These are phyloP conservation scores for Petrophora chlorosata DNA, from an alignment of 2,888 invertebrate genomes.

Conservation along the genomic window DNA sequence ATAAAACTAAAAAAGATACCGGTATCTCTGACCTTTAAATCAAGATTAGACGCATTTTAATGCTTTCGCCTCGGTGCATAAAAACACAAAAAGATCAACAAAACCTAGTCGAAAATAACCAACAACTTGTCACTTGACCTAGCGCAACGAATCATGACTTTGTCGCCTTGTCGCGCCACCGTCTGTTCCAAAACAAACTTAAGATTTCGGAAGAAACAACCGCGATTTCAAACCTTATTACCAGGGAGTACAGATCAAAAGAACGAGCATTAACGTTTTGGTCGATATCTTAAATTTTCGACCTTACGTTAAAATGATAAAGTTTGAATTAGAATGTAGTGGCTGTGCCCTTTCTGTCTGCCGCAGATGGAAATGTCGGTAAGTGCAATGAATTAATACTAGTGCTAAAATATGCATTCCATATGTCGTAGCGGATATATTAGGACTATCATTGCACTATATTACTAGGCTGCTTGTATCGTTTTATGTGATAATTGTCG, in stretches of 20 bases:
- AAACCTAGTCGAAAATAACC: constrained; percentile 47
- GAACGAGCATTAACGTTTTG: constrained; percentile 1
- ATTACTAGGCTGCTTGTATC: constrained; percentile 1
- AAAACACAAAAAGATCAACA: constrained; percentile 32
- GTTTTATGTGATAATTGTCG: constrained; percentile 9
- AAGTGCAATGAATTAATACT: constrained; percentile 31
- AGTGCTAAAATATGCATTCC: constrained; percentile 26
- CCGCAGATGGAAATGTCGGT: constrained; percentile 30
- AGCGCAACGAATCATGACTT: constrained; percentile 51
- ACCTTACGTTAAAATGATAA: no score
- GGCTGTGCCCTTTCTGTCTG: constrained; percentile 27
- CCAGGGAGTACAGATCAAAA: constrained; percentile 17
- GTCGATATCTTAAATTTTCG: no score
- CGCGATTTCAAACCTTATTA: constrained; percentile 25
- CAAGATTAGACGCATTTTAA: not conserved
- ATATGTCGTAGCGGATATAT: constrained; percentile 21
- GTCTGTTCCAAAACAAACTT: constrained; percentile 38
- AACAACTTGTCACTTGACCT: constrained; percentile 50
- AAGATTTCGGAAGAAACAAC: constrained; percentile 7
- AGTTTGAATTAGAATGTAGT: no score
- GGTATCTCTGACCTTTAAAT: not conserved
- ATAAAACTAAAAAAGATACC: not conserved
- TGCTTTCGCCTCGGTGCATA: not conserved
- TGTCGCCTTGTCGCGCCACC: constrained; percentile 51
- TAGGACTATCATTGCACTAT: constrained; percentile 6